A percentile compares a stretch with the other conserved stretches of the same genome.
These are phyloP conservation scores for Anticlea derivata DNA, from an alignment of 2,888 invertebrate genomes.

Conservation along the genomic window DNA sequence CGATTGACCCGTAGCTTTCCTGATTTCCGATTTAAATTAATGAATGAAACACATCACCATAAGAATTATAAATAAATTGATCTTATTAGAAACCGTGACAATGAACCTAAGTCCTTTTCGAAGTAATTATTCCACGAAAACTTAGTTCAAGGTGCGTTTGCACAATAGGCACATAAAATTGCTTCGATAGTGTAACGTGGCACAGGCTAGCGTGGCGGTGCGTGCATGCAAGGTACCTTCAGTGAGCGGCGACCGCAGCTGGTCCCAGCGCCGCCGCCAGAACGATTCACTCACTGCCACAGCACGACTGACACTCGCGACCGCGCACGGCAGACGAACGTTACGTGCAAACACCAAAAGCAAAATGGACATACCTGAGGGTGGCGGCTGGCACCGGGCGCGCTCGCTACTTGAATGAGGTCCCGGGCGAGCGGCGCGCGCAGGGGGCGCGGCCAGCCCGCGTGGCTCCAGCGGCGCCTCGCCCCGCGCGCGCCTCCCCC, in stretches of 20 bases:
- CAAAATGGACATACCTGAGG: conserved; percentile 82
- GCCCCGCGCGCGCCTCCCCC: conserved; percentile 46
- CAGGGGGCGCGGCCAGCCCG: conserved; percentile 85
- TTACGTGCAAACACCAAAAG: conserved; percentile 79
- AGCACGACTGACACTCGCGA: conserved; percentile 77
- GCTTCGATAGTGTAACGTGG: conserved; percentile 38
- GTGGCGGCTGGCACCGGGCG: conserved; percentile 80
- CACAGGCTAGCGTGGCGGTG: conserved; percentile 52
- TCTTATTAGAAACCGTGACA: conserved; percentile 8
- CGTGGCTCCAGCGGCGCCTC: conserved; percentile 79
- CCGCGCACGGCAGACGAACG: conserved; percentile 63
- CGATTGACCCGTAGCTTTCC: not conserved
- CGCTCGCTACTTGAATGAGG: conserved; percentile 82
- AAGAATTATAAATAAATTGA: not conserved
- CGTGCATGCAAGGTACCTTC: conserved; percentile 72
- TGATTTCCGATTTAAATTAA: not conserved
- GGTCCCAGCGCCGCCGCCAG: conserved; percentile 38
- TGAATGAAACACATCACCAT: not conserved
- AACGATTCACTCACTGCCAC: conserved; percentile 71
- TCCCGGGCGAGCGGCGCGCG: conserved; percentile 83
- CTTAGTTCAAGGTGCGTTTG: conserved; percentile 38
- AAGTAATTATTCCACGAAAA: conserved; percentile 42
- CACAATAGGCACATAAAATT: conserved; percentile 45
- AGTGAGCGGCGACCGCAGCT: conserved; percentile 34
- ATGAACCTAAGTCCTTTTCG: conserved; percentile 23